Evolutionary conservation across 2,888 invertebrate genomes (phyloP), one percentile per base, ranked within the genome.

Genomic region (Marasmarcha lunaedactyla): DNA sequence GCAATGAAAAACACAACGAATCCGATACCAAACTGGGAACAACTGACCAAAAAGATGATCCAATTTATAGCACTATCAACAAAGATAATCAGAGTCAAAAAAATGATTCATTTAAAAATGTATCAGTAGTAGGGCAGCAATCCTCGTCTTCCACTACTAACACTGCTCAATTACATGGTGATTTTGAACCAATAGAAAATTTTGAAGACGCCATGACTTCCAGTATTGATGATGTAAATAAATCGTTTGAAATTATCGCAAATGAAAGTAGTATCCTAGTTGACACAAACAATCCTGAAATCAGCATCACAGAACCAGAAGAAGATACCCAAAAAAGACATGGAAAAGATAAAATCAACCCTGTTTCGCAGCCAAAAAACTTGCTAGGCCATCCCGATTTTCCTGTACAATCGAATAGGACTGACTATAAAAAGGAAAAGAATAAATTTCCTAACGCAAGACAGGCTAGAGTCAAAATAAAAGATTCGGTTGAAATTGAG

Each of bases 381-480:
- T 84, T 83, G 61, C 50, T 79, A 73, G 83, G 84, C 68, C 79
- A 72, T 46, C 72, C 71, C 66, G 69, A 73, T 62, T 77, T 79
- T 70, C 83, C 84, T 84, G 84, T 63, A 59, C 69, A 62, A 83
- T 84, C 84, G 83, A 83, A 66, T 84, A 84, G 53, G 63, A 64
- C 56, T 1, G 84, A 84, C 45, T 84, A 78, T 46, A 84, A 84
- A 70, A 84, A 81, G 35, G 84, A 83, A 52, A 83, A 76, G 45
- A 70, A 78, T 59, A 84, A 83, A 72, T 54, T 67, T 36, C 77
- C 77, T 1, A 78, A 74, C 38, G 59, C 63, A 43, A 64, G 60
- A 42, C 63, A 68, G 41, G 79, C 83, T 6, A 72, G 63, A 48
- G 78, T 77, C 1, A 77, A 78, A 54, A 71, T 81, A 66, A 81